Conservation (phyloP, 1,140 invertebrate genomes). For the Mercenaria mercenaria region DNA sequence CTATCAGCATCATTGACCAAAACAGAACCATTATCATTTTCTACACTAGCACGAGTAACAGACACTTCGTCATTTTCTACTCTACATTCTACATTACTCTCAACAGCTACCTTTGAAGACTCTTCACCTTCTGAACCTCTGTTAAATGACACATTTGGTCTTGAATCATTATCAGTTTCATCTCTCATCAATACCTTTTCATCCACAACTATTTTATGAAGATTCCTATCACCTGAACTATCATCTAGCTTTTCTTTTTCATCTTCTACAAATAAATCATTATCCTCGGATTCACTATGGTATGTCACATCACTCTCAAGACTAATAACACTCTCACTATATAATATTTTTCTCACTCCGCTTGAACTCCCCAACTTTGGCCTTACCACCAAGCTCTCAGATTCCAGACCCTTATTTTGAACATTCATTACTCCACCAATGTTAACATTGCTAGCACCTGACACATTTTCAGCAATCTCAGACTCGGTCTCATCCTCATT, state of each 20-base stretch:
- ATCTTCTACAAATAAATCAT: background rate
- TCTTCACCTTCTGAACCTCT: background rate
- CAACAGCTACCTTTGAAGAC: background rate
- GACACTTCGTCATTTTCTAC: background rate
- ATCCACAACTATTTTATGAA: background rate
- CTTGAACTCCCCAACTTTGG: background rate
- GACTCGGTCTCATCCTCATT: background rate
- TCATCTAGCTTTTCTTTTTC: background rate
- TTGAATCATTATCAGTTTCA: background rate
- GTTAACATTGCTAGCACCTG: background rate
- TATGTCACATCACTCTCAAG: slow-evolving; percentile 62
- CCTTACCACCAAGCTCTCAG: background rate
- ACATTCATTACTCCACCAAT: background rate
- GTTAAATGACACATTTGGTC: background rate
- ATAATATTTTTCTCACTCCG: background rate
- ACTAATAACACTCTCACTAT: slow-evolving; percentile 24
- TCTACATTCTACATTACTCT: background rate
- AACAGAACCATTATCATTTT: background rate
- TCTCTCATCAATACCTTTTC: background rate
- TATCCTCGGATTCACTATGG: slow-evolving; percentile 50
- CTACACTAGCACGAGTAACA: background rate
- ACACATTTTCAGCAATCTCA: background rate
- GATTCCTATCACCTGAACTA: background rate
- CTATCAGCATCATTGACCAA: background rate
- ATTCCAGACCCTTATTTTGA: background rate